Conservation (phyloP, 1,140 invertebrate species). For the Diachasma alloeum region DNA sequence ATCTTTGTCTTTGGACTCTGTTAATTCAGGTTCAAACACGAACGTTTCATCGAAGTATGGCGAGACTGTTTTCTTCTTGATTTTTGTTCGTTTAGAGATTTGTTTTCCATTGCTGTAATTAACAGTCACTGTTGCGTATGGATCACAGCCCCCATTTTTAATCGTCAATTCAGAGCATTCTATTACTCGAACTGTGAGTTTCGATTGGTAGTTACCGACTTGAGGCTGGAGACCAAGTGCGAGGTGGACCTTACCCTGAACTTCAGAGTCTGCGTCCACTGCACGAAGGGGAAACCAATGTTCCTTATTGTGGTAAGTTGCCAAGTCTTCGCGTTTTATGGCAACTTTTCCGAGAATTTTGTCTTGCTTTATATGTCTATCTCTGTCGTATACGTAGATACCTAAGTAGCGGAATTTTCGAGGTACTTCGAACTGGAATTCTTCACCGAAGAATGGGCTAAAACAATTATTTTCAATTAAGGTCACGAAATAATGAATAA, state of each 20-base stretch:
- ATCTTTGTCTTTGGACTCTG: slow-evolving; percentile 59
- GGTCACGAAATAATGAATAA: no score
- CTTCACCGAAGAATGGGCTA: slow-evolving; percentile 91
- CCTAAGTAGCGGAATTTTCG: slow-evolving; percentile 86
- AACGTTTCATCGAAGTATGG: slow-evolving; percentile 90
- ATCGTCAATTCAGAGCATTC: slow-evolving; percentile 89
- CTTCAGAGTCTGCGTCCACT: slow-evolving; percentile 87
- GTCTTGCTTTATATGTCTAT: slow-evolving; percentile 82
- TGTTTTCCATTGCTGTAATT: slow-evolving; percentile 82
- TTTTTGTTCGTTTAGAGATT: slow-evolving; percentile 84
- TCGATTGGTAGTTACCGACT: slow-evolving; percentile 54
- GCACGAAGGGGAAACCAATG: slow-evolving; percentile 89
- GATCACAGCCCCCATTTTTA: slow-evolving; percentile 90
- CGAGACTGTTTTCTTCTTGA: slow-evolving; percentile 87
- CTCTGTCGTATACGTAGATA: slow-evolving; percentile 86
- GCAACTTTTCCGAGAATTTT: slow-evolving; percentile 90
- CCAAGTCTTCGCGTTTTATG: slow-evolving; percentile 84
- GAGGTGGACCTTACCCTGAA: slow-evolving; percentile 84
- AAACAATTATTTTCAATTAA: background rate
- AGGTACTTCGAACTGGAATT: slow-evolving; percentile 92
- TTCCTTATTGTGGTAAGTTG: slow-evolving; percentile 87
- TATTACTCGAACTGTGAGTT: slow-evolving; percentile 67
- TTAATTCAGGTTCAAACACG: slow-evolving; percentile 74
- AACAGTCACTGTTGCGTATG: slow-evolving; percentile 83
- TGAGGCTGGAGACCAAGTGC: slow-evolving; percentile 67